Evolutionary conservation across 2,888 invertebrate genomes (phyloP).

Genomic region (Nezara viridula): DNA sequence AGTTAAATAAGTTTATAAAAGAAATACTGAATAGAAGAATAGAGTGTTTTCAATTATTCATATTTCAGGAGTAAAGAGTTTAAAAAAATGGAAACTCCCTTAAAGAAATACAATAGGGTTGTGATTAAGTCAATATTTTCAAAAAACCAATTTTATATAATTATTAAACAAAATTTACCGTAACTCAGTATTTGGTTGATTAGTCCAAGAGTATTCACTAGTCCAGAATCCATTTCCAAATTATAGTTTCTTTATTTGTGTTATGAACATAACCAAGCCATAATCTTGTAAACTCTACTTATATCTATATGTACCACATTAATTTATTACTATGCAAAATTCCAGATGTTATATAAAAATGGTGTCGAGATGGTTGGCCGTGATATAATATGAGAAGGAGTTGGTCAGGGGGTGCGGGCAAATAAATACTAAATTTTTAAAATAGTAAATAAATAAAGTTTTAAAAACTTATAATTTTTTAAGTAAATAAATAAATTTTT

Average conservation of each 20-base stretch:
- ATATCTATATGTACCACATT: background rate
- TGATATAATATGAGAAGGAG: too few relatives aligned
- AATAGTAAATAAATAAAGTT: too few relatives aligned
- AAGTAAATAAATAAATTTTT: too few relatives aligned
- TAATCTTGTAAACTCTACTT: too few relatives aligned
- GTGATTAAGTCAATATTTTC: background rate
- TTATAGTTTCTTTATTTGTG: too few relatives aligned
- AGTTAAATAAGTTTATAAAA: background rate
- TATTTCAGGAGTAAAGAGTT: background rate
- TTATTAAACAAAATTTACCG: background rate
- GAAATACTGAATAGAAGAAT: background rate
- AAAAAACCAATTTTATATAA: background rate
- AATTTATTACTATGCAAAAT: background rate
- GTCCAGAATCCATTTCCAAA: background rate
- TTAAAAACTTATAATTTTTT: too few relatives aligned
- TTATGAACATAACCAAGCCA: too few relatives aligned
- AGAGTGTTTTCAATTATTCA: background rate
- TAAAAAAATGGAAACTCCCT: background rate
- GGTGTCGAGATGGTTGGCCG: too few relatives aligned
- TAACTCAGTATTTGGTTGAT: background rate
- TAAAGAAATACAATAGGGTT: background rate
- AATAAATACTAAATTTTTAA: too few relatives aligned
- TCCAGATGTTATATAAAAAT: background rate
- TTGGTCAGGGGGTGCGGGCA: too few relatives aligned
- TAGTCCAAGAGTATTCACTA: background rate